Percentiles rank a stretch among this genome's conserved stretches.
These are phyloP conservation scores for Morinoia aosen DNA, from an alignment of 2,888 invertebrate species.

Conservation along the genomic window DNA sequence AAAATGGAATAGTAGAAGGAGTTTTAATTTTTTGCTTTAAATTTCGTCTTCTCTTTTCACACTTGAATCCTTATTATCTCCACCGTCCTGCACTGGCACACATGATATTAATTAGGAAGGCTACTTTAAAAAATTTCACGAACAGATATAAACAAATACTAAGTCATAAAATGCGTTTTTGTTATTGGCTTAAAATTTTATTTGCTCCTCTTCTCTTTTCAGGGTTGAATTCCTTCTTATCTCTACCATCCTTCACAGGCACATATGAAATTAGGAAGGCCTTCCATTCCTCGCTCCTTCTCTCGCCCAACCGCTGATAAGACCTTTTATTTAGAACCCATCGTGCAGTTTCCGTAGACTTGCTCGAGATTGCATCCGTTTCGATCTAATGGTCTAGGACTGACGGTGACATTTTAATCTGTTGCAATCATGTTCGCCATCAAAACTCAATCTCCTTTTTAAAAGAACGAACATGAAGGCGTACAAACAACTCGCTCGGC, in stretches of 20 bases:
- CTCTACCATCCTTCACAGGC: not conserved
- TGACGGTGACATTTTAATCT: slow-evolving; percentile 13
- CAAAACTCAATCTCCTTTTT: not conserved
- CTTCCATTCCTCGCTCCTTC: not conserved
- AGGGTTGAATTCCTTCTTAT: not conserved
- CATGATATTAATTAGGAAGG: too few species aligned
- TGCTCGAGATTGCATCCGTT: not conserved
- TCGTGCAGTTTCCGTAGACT: not conserved
- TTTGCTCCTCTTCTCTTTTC: not conserved
- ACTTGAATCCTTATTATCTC: too few species aligned
- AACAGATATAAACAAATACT: not conserved
- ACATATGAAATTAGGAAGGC: not conserved
- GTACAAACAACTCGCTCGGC: not conserved
- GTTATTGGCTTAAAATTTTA: not conserved
- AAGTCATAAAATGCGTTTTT: not conserved
- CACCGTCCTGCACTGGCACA: too few species aligned
- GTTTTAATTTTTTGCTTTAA: too few species aligned
- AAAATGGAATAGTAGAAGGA: too few species aligned
- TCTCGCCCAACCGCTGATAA: not conserved
- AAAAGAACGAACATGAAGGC: not conserved
- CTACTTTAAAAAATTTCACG: not conserved
- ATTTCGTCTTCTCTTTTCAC: too few species aligned
- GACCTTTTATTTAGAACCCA: not conserved
- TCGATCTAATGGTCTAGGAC: not conserved
- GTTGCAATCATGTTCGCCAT: not conserved